Base-by-base conservation (phyloP, 2,113 vertebrate species). In the Oncorhynchus kisutch region DNA sequence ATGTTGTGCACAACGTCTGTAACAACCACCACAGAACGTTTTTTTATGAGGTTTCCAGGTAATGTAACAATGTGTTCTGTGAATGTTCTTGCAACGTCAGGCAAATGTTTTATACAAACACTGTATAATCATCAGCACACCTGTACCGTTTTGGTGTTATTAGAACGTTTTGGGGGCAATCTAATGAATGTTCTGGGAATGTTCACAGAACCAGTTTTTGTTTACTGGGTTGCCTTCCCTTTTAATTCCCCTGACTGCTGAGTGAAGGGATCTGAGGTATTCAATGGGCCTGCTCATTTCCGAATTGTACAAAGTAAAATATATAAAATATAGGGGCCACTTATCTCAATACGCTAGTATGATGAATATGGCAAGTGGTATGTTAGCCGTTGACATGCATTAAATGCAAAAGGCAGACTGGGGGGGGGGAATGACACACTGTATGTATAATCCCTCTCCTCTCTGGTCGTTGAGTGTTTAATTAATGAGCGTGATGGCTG, bases 401-500 rank as follows among this genome's bases (percentile, higher is more conserved):
- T 76, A 73, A 70, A 70, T 25, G 72, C n/a, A 73, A 57, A 76
- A 34, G n/a, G 22, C 45, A 25, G 20, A 13, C 14, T 5, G 67
- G 70, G 72, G 3, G 72, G 25, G 54, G 29, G 64, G 34, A 84
- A 80, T 76, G 16, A 73, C 72, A 22, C 54, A n/a, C 45, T 60
- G 25, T 74, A 62, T 76, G 75, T 71, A 76, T 76, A 64, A 81
- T 71, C 82, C 83, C 85, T 77, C 78, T 45, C 81, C 71, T 84
- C 79, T 82, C 71, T 82, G 83, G 79, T 85, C 85, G 81, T 88
- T 88, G 76, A 85, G 82, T 85, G 82, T 90, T 88, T 90, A 89
- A 90, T 89, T 90, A 89, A 89, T 74, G 14, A 77, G 81, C 84
- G 80, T 84, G 84, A 87, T 79, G 79, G 83, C 83, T 87, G 80